Conservation (phyloP, 2,113 vertebrate species). For the Procavia capensis region DNA sequence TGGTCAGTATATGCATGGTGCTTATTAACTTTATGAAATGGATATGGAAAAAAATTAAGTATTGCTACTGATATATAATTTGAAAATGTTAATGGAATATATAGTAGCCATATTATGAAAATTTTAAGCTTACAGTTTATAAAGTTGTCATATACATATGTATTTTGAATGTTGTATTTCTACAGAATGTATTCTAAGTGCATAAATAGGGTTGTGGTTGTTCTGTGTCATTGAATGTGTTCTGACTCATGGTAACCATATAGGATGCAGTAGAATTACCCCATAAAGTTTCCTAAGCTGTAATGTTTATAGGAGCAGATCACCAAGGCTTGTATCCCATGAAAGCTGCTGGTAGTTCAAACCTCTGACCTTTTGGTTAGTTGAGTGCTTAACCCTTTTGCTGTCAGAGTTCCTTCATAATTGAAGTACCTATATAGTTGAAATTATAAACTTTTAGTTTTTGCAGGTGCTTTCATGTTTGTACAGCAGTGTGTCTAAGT, state of each 20-base stretch:
- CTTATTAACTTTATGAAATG: not conserved
- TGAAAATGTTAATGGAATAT: not conserved
- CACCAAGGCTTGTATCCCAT: too few relatives aligned
- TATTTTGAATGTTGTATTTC: conserved; percentile 3
- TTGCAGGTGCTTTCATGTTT: not conserved
- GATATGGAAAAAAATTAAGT: not conserved
- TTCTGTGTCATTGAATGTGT: too few relatives aligned
- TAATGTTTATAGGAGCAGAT: too few relatives aligned
- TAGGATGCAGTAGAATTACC: too few relatives aligned
- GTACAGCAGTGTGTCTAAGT: not conserved
- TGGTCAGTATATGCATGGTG: not conserved
- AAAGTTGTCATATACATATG: not conserved
- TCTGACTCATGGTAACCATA: too few relatives aligned
- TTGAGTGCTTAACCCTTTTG: too few relatives aligned
- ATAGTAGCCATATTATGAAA: not conserved
- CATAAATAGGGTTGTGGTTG: not conserved
- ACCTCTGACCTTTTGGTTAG: too few relatives aligned
- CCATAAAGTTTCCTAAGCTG: too few relatives aligned
- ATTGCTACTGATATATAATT: not conserved
- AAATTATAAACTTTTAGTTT: not conserved
- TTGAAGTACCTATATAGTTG: not conserved
- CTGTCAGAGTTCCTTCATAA: not conserved
- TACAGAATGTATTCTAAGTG: not conserved
- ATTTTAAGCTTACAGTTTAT: conserved; percentile 9
- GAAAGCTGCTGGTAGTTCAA: too few relatives aligned